A percentile compares a stretch with the other conserved stretches of the same genome.
Conservation (phyloP, 2,113 vertebrate species). For the Acrocephalus arundinaceus region DNA sequence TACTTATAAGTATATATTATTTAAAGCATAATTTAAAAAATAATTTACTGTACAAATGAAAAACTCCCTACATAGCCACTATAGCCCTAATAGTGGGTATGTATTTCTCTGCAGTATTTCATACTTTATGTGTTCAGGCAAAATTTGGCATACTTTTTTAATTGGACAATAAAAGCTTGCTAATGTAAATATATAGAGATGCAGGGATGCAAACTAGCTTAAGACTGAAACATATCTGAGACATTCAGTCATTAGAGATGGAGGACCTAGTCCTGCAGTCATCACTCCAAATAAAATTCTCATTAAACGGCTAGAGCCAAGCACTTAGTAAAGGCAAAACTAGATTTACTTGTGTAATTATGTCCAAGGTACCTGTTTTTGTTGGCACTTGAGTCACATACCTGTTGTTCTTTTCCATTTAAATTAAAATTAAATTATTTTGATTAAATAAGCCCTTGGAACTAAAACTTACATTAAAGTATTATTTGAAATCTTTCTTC, state of each 20-base stretch:
- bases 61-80: not conserved
- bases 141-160: not conserved
- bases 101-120: not conserved
- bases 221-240: not conserved
- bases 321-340: not conserved
- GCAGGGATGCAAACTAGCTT: not conserved
- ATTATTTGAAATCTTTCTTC: not conserved
- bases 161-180: not conserved
- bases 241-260: not conserved
- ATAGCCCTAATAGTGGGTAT: not conserved
- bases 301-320: not conserved
- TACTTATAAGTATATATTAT: not conserved
- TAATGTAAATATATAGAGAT: not conserved
- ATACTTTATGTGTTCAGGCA: not conserved
- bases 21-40: not conserved
- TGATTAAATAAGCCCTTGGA: not conserved
- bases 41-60: not conserved
- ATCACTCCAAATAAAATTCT: not conserved
- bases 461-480: not conserved
- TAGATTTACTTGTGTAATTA: not conserved
- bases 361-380: not conserved
- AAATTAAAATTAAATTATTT: constrained; percentile 3
- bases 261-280: not conserved
- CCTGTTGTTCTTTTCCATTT: not conserved
- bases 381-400: not conserved